Evolutionary conservation across 2,888 invertebrate species (phyloP).

Genomic region (Macropis europaea): DNA sequence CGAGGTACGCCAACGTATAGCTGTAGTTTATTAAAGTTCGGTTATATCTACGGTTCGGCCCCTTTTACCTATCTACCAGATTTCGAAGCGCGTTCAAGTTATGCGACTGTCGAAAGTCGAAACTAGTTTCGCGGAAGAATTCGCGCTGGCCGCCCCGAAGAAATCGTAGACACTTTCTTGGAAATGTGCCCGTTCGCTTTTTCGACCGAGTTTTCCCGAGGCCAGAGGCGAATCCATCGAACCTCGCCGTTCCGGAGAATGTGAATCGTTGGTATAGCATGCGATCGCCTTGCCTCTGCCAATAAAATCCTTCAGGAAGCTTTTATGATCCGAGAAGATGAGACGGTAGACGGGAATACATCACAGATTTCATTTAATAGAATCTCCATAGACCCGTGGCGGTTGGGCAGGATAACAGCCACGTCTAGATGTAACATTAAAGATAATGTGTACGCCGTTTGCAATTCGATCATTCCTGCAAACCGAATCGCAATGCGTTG

Average conservation of each 20-base stretch:
- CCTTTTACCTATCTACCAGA: slow-evolving; percentile 48
- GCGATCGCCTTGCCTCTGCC: not conserved
- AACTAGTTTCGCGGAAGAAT: slow-evolving; percentile 59
- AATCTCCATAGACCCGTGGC: not conserved
- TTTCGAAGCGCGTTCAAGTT: slow-evolving; percentile 51
- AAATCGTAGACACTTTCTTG: slow-evolving; percentile 49
- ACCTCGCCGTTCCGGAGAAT: slow-evolving; percentile 4
- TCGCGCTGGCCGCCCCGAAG: slow-evolving; percentile 27
- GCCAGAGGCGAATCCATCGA: slow-evolving; percentile 31
- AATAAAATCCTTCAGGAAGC: slow-evolving; percentile 1
- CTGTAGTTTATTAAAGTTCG: slow-evolving; percentile 63
- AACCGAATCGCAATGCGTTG: slow-evolving; percentile 23
- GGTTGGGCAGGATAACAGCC: not conserved
- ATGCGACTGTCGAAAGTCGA: slow-evolving; percentile 63
- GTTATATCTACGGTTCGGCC: slow-evolving; percentile 35
- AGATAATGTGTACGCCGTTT: not conserved
- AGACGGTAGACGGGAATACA: not conserved
- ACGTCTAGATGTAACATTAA: not conserved
- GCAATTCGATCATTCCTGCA: slow-evolving; percentile 12
- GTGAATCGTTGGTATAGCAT: not conserved
- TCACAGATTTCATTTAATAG: not conserved
- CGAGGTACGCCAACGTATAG: not conserved
- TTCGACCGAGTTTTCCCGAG: slow-evolving; percentile 33
- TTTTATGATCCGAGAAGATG: not conserved
- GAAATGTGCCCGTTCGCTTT: slow-evolving; percentile 52